Evolutionary conservation across 1,140 invertebrate genomes (phyloP), one percentile per base, ranked within the genome.

Genomic region (Thaumatotibia leucotreta): DNA sequence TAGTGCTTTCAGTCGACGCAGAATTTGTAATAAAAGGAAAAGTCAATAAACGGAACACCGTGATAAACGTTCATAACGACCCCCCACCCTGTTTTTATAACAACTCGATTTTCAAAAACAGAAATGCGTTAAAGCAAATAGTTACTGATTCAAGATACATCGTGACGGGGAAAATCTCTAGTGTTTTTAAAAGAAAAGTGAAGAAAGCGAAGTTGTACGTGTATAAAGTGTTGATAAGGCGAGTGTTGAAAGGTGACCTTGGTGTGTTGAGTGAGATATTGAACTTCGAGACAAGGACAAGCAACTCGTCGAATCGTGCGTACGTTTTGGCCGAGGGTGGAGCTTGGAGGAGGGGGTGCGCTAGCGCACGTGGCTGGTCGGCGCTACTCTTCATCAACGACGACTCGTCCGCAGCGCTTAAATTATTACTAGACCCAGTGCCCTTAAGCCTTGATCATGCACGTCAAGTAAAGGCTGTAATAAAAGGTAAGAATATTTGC

Each of bases 101-200:
- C 66, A 79, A 71, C 72, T 83, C 85, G 50, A 74, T 87, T 78
- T 86, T 88, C 73, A 82, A 81, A 77, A 83, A 86, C 79, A 79
- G 84, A 78, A 81, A 82, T 52, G 76, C 80, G 66, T 74, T 90
- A 71, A 80, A 72, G 69, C 80, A 79, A 66, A 74, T 88, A 67
- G 85, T 90, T 69, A 68, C 74, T 54, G 72, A 75, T 27, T 87
- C 88, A n/a, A 83, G 86, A 72, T 89, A 82, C 70, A 86, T 91
- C 81, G 88, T 91, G 70, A 88, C 85, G 9, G 88, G 86, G 50
- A 91, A 91, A 86, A 86, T 91, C 75, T 86, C 82, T 14, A 84
- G 76, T 71, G 79, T 80, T 64, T 76, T 85, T 62, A 86, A 68
- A 69, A 75, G 72, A 65, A 80, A 79, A 75, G 22, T 75, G 69